Base-by-base conservation (phyloP, 2,113 vertebrate species). In the Burhinus bistriatus region DNA sequence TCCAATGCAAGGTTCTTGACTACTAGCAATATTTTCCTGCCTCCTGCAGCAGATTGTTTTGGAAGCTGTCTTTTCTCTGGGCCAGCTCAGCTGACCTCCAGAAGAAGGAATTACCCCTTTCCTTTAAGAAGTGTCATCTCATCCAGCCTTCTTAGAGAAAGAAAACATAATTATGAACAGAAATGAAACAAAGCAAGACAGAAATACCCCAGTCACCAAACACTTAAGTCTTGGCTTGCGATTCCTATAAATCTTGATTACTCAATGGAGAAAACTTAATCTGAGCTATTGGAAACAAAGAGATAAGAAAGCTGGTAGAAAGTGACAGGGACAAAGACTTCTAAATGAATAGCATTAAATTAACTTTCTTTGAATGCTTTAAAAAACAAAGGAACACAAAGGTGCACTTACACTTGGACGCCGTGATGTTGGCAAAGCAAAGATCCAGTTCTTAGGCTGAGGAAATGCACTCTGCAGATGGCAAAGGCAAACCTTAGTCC, bases 381-480 rank as follows among this genome's bases (percentile, higher is more conserved):
- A 15, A 61, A 80, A 80, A 38, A 3, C 3, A 57, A 49, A 73
- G 25, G 73, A 89, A 90, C 9, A 77, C 87, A 71, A 90, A 76
- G 4, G 4, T 61, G 11, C 5, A 0, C 89, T 90, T 90, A 66
- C 6, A 6, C 57, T 92, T 65, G 17, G 61, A 94, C 0, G 0
- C 1, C 0, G 1, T 69, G 57, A 22, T 84, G 69, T 91, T 93
- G 89, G 83, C 89, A 93, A 91, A 89, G 78, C 62, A 91, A 91
- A 94, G 20, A 77, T 64, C 8, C 58, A 40, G 70, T 52, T 85
- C 45, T 54, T 14, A 89, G 25, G 32, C 81, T 71, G 36, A 89
- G 87, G 93, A 91, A 93, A 91, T 49, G 40, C 65, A 45, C 32
- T 85, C 70, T 89, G 89, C 96, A 97, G 95, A 96, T 92, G 95